A percentile compares a stretch with the other conserved stretches of the same genome.
These are phyloP conservation scores for Mustela lutreola DNA, from an alignment of 2,113 vertebrate genomes.

Conservation along the genomic window DNA sequence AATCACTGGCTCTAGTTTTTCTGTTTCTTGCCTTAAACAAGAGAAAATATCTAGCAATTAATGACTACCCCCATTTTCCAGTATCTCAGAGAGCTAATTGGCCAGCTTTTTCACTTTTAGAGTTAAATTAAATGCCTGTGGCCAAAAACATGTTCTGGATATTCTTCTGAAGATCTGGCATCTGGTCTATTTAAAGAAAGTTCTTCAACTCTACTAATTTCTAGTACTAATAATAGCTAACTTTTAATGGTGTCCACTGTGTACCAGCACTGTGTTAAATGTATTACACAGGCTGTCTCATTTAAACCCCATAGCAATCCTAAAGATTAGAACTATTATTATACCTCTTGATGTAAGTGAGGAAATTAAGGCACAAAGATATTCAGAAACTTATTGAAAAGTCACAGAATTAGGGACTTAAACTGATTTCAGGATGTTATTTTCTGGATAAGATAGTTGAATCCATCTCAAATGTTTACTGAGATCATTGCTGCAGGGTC, in stretches of 20 bases:
- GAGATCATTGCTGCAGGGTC: background rate
- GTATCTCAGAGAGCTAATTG: background rate
- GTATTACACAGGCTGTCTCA: background rate
- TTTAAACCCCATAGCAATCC: background rate
- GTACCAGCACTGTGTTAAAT: background rate
- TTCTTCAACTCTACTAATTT: background rate
- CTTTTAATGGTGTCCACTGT: background rate
- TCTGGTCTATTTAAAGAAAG: background rate
- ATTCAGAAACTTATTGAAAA: background rate
- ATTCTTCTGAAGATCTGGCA: background rate
- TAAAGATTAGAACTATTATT: background rate
- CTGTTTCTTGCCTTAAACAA: constrained; percentile 22
- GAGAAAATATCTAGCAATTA: background rate
- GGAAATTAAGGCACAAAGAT: constrained; percentile 28
- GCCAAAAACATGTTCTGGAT: background rate
- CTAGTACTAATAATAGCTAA: background rate
- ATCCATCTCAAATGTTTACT: constrained; percentile 7
- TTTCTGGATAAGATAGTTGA: background rate
- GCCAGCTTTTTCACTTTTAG: background rate
- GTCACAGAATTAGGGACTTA: constrained; percentile 13
- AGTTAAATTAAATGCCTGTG: background rate
- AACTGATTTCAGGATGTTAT: background rate
- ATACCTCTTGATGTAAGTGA: background rate
- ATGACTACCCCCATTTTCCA: background rate
- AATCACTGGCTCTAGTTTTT: background rate